Conservation (phyloP, 2,888 invertebrate species). For the Caenorhabditis plicata region DNA sequence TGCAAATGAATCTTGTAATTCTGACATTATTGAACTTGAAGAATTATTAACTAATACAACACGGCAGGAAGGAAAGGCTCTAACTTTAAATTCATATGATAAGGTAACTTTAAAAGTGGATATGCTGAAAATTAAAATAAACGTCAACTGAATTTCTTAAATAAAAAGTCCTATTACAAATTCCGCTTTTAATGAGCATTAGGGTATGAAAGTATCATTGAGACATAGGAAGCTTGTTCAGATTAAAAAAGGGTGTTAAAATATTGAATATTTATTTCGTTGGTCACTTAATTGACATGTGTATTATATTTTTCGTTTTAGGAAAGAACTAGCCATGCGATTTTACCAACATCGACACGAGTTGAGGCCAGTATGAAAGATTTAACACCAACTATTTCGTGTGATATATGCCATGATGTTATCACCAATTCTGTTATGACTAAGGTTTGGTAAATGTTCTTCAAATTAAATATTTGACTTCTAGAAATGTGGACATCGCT, state of each 20-base stretch:
- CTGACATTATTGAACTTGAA: conserved; percentile 7
- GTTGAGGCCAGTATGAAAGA: conserved; percentile 19
- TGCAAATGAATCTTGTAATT: too few relatives aligned
- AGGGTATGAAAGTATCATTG: too few relatives aligned
- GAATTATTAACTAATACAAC: conserved; percentile 24
- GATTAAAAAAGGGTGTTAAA: too few relatives aligned
- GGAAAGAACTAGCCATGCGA: conserved; percentile 9
- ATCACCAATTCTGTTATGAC: conserved; percentile 19
- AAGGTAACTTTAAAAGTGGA: conserved; percentile 1
- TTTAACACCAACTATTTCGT: conserved; percentile 18
- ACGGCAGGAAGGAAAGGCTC: conserved; percentile 21
- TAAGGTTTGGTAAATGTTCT: conserved; percentile 7
- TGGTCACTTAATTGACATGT: too few relatives aligned
- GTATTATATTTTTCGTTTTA: background rate
- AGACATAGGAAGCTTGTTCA: too few relatives aligned
- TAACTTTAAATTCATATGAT: conserved; percentile 19
- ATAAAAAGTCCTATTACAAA: too few relatives aligned
- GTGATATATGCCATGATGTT: conserved; percentile 28
- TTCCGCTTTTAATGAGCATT: too few relatives aligned
- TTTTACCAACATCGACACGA: background rate
- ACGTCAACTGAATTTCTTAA: too few relatives aligned
- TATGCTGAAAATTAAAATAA: background rate
- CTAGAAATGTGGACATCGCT: conserved; percentile 29
- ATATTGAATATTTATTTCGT: too few relatives aligned
- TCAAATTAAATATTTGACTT: conserved; percentile 1